These are phyloP conservation scores for Calosoma granatense DNA, from an alignment of 1,140 invertebrate genomes.

Conservation along the genomic window DNA sequence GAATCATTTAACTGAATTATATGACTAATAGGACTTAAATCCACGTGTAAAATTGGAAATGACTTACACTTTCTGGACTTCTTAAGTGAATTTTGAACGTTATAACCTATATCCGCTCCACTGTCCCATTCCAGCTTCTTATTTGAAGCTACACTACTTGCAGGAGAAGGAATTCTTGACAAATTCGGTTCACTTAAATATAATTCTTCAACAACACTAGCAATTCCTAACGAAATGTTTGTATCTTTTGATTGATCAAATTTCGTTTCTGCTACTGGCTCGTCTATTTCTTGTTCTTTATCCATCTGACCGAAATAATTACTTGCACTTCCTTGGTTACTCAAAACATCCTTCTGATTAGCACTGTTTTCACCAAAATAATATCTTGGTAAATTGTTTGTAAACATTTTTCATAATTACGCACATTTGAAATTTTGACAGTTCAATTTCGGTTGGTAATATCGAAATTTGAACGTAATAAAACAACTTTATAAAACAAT, in stretches of 20 bases:
- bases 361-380: neutral
- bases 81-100: slow-evolving; percentile 18
- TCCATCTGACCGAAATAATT: too few species aligned
- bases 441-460: neutral
- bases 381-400: neutral
- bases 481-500: too few species aligned
- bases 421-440: neutral
- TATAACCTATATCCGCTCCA: slow-evolving; percentile 65
- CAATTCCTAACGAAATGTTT: too few species aligned
- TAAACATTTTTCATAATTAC: neutral
- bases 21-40: neutral
- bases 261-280: too few species aligned
- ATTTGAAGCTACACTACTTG: slow-evolving; percentile 52
- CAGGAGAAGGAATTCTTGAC: slow-evolving; percentile 35
- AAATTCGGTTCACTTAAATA: slow-evolving; percentile 3
- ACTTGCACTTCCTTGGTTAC: too few species aligned
- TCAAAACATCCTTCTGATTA: too few species aligned
- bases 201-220: neutral
- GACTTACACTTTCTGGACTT: neutral
- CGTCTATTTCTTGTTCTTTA: too few species aligned
- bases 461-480: neutral
- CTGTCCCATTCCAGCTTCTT: slow-evolving; percentile 65
- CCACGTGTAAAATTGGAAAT: neutral
- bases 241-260: too few species aligned
- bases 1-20: too few species aligned